Evolutionary conservation across 1,140 invertebrate species (phyloP), one percentile per base, ranked within the genome.

Genomic region (Ceratoteleas bidentatus): DNA sequence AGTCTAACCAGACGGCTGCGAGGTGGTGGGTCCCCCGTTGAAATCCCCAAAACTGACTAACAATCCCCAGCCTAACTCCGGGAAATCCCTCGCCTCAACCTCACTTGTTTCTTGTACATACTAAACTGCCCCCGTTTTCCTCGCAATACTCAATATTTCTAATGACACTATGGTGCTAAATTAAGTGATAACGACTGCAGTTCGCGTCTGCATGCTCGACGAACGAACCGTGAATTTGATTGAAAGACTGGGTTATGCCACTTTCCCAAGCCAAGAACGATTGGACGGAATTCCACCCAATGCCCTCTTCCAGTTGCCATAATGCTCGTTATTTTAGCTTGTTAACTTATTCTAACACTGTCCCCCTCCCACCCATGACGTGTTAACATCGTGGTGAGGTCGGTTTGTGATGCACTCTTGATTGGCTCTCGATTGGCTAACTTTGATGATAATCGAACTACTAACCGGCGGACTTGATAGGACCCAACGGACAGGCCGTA

Each of bases 401-500:
- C n/a, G n/a, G n/a, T 50, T 40, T 75, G 33, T 73, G 14, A 72
- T 56, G 64, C 62, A 64, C 73, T 32, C n/a, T n/a, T n/a, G n/a
- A n/a, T 38, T 9, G 36, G 56, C 36, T 81, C 76, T 62, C 77
- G 85, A 85, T 88, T 84, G 85, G 82, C 85, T 87, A 70, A 87
- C 86, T 85, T 85, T 36, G 85, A 88, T 88, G 82, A 75, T 89
- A 88, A 87, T 87, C 40, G 87, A 88, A 90, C 88, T 82, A 91
- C 90, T 90, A 91, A 91, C 88, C 89, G 89, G 87, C 85, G 89
- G 90, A 91, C 89, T 92, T 90, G 92, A 88, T 92, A 96, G 96
- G 96, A 93, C 96, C 96, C 87, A 96, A 95, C 87, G 96, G 96
- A 88, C 95, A 96, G 91, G 94, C 96, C 80, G 95, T 97, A 82